Evolutionary conservation across 2,113 vertebrate species (phyloP), one percentile per base, ranked within the genome.

Genomic region (Eidolon helvum): DNA sequence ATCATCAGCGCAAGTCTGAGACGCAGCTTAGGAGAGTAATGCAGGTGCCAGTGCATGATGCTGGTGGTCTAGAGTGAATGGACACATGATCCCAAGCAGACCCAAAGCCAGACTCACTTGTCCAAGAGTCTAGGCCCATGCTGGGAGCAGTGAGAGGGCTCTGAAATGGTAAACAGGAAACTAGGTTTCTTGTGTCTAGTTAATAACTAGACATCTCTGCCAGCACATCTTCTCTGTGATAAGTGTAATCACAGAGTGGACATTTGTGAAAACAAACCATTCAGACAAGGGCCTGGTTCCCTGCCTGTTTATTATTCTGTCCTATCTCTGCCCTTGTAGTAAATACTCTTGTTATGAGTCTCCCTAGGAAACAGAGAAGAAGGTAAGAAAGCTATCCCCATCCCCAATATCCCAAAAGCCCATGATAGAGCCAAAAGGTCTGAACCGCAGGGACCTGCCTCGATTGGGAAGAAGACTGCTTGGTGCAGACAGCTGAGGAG

Each of bases 21-120:
- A 90, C 69, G 96, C 92, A 19, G 43, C 71, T 80, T 78, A 57
- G 12, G 95, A 93, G 82, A 75, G 33, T 24, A 90, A 87, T 1
- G 33, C 0, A 0, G 18, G 50, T 79, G 79, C 66, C 69, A 66
- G 3, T 48, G 35, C 14, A 66, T 35, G 82, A 10, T 0, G 35
- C 69, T 26, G 22, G 43, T 88, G 38, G 92, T 90, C 48, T 93
- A 75, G 33, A 90, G 90, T 1, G 30, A 92, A 28, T 2, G n/a
- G 38, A 38, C 16, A 19, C n/a, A 74, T 38, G 35, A 28, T 93
- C 38, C 30, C 45, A 86, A 82, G 59, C 53, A 92, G 24, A 95
- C 21, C 0, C 71, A 97, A 96, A 96, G 50, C 78, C 24, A 33
- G 69, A 50, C 14, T 91, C 74, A 45, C 71, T 71, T 2, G 3